Base-by-base conservation (phyloP, 2,888 invertebrate genomes). In the Ormyrus rosae region DNA sequence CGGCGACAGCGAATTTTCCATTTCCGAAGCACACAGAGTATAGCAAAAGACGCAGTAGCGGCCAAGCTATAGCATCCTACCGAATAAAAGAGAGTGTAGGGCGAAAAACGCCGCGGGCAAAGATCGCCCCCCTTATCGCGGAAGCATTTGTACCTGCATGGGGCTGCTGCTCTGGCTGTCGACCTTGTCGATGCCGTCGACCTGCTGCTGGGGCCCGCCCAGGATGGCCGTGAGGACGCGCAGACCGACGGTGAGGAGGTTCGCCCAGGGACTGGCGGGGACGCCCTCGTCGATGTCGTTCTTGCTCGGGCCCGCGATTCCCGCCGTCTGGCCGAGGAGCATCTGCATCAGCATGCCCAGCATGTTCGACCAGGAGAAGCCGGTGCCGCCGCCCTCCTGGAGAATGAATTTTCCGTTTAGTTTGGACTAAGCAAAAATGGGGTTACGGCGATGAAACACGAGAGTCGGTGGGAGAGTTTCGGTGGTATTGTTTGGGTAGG, bases 311-410 rank as follows among this genome's bases (percentile, higher is more conserved):
- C 96, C 95, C 61, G 92, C 92, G 34, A 93, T 92, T 4, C 91
- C 91, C 56, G 93, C 94, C 0, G 93, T 92, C 88, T 96, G 92
- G 60, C 92, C 96, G 91, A 97, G 95, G 88, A 97, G 92, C 95
- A 97, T 95, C 91, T 96, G 96, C 94, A 97, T 95, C 83, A 97
- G 92, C 93, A 96, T 95, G 78, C 95, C 95, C 86, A 97, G 92
- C 93, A 97, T 94, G 91, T 96, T 96, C 69, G 96, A 95, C 97
- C 97, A 97, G 34, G 96, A 96, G 90, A 97, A 97, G 76, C 96
- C 96, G 70, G 93, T 92, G 60, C 91, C 89, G 70, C 90, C 89
- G 84, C 95, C 95, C 34, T 34, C 34, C 34, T 34, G 34, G 34
- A 34, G 34, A 34, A 34, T 34, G 34, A 34, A 34, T 34, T 34